These are phyloP conservation scores for Orthonychiurus folsomi DNA, from an alignment of 2,888 invertebrate species.

Conservation along the genomic window DNA sequence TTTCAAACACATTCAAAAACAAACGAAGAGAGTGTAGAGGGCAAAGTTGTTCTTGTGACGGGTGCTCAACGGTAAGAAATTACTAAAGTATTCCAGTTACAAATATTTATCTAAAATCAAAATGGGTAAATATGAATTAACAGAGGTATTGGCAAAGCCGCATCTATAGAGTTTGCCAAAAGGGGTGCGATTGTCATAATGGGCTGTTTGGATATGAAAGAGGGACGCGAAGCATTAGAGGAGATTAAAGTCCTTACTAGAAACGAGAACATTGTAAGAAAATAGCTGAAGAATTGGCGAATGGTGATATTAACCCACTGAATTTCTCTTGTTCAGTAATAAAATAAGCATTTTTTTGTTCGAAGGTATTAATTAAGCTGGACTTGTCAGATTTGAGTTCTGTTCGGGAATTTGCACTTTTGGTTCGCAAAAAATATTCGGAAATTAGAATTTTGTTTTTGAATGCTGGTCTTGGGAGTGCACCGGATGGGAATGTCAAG, in stretches of 20 bases:
- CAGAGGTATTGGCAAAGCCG: background rate
- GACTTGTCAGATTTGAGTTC: constrained; percentile 37
- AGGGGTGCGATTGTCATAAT: background rate
- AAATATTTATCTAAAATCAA: no score
- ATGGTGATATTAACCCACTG: no score
- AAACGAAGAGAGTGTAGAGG: background rate
- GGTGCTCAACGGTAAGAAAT: background rate
- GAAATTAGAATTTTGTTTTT: constrained; percentile 38
- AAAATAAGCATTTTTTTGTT: no score
- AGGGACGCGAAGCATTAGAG: background rate
- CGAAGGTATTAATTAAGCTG: no score
- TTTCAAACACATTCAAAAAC: no score
- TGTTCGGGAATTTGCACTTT: constrained; percentile 33
- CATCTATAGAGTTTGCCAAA: background rate
- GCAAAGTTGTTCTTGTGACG: background rate
- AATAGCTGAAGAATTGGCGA: background rate
- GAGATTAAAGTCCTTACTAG: background rate
- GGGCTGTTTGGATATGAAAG: background rate
- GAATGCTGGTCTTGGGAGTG: constrained; percentile 39
- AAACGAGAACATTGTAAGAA: background rate
- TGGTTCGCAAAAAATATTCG: constrained; percentile 30
- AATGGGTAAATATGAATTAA: no score
- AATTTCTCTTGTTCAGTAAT: no score
- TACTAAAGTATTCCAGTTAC: no score
- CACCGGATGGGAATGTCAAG: constrained; percentile 28